phyloP scores from a whole-genome alignment of 1,140 invertebrate species.

The Tetraneura akinire region DNA sequence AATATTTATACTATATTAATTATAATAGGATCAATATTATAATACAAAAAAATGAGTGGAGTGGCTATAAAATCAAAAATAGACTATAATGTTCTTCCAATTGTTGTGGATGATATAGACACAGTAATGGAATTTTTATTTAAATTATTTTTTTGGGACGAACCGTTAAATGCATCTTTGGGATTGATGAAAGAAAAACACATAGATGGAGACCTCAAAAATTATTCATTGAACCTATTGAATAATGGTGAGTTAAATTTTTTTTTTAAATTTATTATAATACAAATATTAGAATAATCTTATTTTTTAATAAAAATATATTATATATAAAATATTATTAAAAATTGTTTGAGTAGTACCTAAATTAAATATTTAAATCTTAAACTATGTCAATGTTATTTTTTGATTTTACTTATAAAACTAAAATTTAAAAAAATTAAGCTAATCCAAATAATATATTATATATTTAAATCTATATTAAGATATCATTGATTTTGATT shows the following conservation, averaged over 20 bases:
- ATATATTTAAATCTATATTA: too few relatives aligned
- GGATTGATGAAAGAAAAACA: constrained; percentile 62
- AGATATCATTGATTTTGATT: too few relatives aligned
- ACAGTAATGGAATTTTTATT: constrained; percentile 64
- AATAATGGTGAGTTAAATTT: constrained; percentile 13
- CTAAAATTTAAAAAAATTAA: too few relatives aligned
- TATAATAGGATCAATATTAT: background rate
- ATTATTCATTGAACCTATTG: background rate
- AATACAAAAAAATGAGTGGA: constrained; percentile 1
- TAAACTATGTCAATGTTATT: too few relatives aligned
- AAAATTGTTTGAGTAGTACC: too few relatives aligned
- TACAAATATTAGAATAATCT: too few relatives aligned
- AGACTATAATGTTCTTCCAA: constrained; percentile 53
- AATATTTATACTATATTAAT: background rate
- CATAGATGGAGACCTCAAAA: background rate
- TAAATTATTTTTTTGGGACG: constrained; percentile 71
- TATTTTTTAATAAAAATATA: too few relatives aligned
- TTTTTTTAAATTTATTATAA: too few relatives aligned
- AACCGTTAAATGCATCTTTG: constrained; percentile 69
- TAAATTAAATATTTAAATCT: too few relatives aligned
- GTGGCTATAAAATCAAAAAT: background rate
- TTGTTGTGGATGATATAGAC: constrained; percentile 60
- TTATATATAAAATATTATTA: too few relatives aligned
- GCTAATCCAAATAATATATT: too few relatives aligned
- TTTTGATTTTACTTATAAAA: too few relatives aligned